Base-by-base conservation (phyloP, 92 coral and sea anemone genomes). In the Desmophyllum pertusum region DNA sequence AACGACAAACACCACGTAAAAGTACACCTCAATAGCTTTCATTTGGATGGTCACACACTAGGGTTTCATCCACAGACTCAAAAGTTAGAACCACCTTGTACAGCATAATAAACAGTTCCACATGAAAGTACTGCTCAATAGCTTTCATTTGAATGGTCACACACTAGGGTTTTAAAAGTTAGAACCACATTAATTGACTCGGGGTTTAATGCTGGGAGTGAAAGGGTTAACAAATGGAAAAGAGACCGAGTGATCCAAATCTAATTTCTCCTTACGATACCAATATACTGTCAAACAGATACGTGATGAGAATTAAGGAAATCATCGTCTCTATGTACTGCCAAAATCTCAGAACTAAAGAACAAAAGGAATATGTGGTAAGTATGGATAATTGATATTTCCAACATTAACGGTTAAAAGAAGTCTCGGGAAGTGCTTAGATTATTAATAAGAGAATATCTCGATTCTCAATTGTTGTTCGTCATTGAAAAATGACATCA, bases 401-500 rank as follows among this genome's bases (percentile, higher is more conserved):
- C 3, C 2, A 40, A 8, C 4, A 4, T 39, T 31, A 25, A 21
- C 50, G 30, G 43, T 38, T 0, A 23, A 6, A 19, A 55, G 10
- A 55, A 2, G 63, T 30, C 30, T 21, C n/a, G 3, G 51, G 51
- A 10, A 8, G 11, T 10, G 31, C 29, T 1, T 31, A 66, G 19
- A 66, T 65, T 66, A 14, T n/a, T 10, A 29, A 29, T 5, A 59
- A 29, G 9, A 21, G n/a, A 33, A 33, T 66, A 14, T 36, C 9
- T 66, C 40, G 42, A 66, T 66, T 66, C n/a, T 37, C 6, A 23
- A 15, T 10, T 39, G 46, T 27, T 40, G 27, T 33, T 1, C 10
- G 41, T 84, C 85, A 95, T 77, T 94, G 95, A 83, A 95, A 95
- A 14, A 93, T 92, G 78, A 94, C 95, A 84, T 97, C 99, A 38